These are phyloP conservation scores for Leptocoma aspasia DNA, from an alignment of 2,113 vertebrate species.

Conservation along the genomic window DNA sequence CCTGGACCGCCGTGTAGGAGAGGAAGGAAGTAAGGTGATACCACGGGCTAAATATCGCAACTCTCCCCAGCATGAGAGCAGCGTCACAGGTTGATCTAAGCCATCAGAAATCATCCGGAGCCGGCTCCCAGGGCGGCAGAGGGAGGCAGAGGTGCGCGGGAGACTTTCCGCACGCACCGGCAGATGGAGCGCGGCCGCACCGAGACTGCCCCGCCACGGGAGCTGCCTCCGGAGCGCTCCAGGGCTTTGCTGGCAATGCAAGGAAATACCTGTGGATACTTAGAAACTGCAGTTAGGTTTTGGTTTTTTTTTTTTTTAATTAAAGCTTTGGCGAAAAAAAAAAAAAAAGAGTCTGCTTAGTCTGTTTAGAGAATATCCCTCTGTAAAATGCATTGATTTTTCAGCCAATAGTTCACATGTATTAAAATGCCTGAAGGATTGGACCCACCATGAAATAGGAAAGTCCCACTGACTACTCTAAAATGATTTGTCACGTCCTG, in stretches of 20 bases:
- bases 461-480: neutral
- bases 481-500: neutral
- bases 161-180: neutral
- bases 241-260: fast-evolving
- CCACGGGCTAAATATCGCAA: neutral
- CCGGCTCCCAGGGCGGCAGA: neutral
- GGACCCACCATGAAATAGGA: neutral
- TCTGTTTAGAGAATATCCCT: neutral
- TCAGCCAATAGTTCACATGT: neutral
- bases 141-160: neutral
- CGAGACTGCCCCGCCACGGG: fast-evolving
- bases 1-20: neutral
- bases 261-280: too few species aligned
- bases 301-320: neutral
- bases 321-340: neutral
- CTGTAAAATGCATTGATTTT: neutral
- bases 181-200: neutral
- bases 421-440: neutral
- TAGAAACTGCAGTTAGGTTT: neutral
- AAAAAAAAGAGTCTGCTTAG: neutral
- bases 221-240: fast-evolving
- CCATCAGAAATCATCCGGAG: fast-evolving
- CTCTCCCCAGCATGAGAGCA: neutral
- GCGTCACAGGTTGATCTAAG: neutral
- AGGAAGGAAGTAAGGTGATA: slow-evolving; percentile 13